Base-by-base conservation (phyloP, 2,888 invertebrate genomes). In the Sialis fuliginosa region DNA sequence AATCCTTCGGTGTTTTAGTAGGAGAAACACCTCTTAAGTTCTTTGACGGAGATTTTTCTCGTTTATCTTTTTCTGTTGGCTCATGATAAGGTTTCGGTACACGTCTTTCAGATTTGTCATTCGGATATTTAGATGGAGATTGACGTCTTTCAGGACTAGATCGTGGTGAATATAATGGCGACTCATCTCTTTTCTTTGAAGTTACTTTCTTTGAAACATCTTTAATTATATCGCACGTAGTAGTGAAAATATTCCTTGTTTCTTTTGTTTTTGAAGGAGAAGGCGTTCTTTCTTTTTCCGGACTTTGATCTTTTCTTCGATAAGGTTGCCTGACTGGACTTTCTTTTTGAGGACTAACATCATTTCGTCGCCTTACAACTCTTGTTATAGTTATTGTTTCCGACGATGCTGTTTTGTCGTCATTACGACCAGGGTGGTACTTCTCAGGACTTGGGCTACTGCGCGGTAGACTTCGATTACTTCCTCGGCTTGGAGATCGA, bases 401-500 rank as follows among this genome's bases (percentile, higher is more conserved):
- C 49, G n/a, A 12, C n/a, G 45, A 39, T 9, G 44, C 31, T 32
- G 33, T 13, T 2, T 5, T 46, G 46, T 58, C 57, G 1, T 55
- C 52, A 30, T 59, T 53, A 51, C 56, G 54, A 34, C 55, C 52
- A 33, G 53, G 39, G 10, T 49, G 48, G 40, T 52, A 52, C 49
- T 62, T 63, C 35, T 65, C 61, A 22, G 62, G 61, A 52, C 63
- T 60, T 2, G 67, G 65, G 52, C 72, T 73, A 50, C 73, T 72
- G 53, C 74, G 62, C 50, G 66, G 67, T 47, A 60, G 52, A 46
- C 58, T 59, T 45, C 67, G 68, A 3, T 67, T 68, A 52, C 66
- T 74, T 39, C 71, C 70, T 2, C 73, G 71, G 7, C 72, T 67
- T 39, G 72, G 71, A 1, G 75, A 72, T n/a, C 71, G 61, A 4